A percentile compares a stretch with the other conserved stretches of the same genome.
Conservation (phyloP, 1,140 invertebrate genomes). For the Diorhabda sublineata region DNA sequence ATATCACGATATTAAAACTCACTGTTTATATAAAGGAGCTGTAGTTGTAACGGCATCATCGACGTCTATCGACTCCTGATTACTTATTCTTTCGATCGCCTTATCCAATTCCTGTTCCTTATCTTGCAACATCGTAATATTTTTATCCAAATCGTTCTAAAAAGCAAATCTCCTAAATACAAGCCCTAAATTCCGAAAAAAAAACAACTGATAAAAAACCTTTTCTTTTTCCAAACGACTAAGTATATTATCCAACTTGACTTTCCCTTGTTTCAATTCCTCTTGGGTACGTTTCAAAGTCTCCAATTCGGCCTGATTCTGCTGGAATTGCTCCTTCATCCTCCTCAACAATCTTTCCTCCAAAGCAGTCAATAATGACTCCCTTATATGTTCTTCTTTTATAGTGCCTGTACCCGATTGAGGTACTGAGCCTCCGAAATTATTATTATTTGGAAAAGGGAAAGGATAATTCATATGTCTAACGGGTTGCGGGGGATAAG, state of each 20-base stretch:
- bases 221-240: constrained; percentile 78
- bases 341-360: constrained; percentile 88
- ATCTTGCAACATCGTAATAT: constrained; percentile 75
- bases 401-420: constrained; percentile 66
- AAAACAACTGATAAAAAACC: constrained; percentile 40
- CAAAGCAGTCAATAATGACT: constrained; percentile 88
- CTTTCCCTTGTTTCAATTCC: constrained; percentile 82
- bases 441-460: constrained; percentile 11
- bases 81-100: constrained; percentile 71
- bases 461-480: constrained; percentile 32
- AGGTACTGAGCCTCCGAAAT: constrained; percentile 37
- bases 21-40: constrained; percentile 94
- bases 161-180: constrained; percentile 19
- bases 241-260: constrained; percentile 79
- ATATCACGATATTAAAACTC: constrained; percentile 34
- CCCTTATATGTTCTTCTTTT: constrained; percentile 91
- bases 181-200: not conserved
- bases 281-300: constrained; percentile 83
- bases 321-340: constrained; percentile 83
- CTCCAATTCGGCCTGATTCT: constrained; percentile 88
- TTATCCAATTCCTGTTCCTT: constrained; percentile 84
- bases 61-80: constrained; percentile 80
- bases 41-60: constrained; percentile 97
- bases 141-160: constrained; percentile 74
- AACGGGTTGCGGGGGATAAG: constrained; percentile 41